phyloP scores from a whole-genome alignment of 2,888 invertebrate species.

The Rotaria magnacalcarata region DNA sequence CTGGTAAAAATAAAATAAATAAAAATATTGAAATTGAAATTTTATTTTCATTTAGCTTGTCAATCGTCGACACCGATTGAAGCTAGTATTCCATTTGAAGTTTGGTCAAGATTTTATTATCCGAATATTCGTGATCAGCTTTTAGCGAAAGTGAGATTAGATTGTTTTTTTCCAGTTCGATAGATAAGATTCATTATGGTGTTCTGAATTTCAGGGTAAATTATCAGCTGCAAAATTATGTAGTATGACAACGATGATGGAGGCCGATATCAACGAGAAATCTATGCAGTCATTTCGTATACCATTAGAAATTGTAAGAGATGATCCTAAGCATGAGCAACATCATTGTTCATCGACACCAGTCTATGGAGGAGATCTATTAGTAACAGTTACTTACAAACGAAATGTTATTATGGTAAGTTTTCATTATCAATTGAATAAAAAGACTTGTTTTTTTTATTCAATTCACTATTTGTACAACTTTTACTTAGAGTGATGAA shows the following conservation, averaged over 20 bases:
- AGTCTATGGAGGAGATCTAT: constrained; percentile 19
- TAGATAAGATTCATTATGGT: too few species aligned
- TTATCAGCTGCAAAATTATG: constrained; percentile 57
- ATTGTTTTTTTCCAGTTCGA: too few species aligned
- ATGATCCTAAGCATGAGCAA: constrained; percentile 43
- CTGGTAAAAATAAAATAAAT: constrained; percentile 50
- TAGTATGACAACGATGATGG: constrained; percentile 58
- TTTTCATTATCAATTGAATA: background rate
- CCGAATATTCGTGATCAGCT: constrained; percentile 58
- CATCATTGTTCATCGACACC: background rate
- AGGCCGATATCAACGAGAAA: constrained; percentile 52
- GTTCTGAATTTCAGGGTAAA: constrained; percentile 49
- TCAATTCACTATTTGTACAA: too few species aligned
- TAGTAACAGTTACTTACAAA: background rate
- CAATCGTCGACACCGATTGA: constrained; percentile 52
- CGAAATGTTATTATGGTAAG: background rate
- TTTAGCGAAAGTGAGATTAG: constrained; percentile 54
- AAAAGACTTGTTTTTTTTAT: too few species aligned
- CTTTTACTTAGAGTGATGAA: too few species aligned
- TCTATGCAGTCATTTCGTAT: constrained; percentile 55
- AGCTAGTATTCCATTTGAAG: constrained; percentile 55
- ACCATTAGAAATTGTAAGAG: constrained; percentile 48
- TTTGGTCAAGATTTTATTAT: constrained; percentile 58
- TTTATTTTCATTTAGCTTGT: constrained; percentile 51
- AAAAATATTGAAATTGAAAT: background rate